Evolutionary conservation across 2,888 invertebrate species (phyloP), one percentile per base, ranked within the genome.

Genomic region (Ischnura elegans): DNA sequence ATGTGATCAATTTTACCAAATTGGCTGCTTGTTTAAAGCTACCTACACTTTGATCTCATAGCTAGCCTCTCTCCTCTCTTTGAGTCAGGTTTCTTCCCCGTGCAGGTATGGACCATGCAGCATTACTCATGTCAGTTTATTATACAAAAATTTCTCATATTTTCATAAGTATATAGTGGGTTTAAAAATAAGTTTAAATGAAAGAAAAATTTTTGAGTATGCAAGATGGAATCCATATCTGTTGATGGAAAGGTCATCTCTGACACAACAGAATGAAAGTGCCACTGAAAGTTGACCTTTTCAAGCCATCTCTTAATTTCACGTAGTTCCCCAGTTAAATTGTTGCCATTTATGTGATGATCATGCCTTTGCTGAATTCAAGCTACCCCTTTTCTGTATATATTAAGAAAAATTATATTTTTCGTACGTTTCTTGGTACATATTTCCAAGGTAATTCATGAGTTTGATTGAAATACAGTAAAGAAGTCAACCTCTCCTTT

Each of bases 191-290:
- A 19, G 29, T 76, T 36, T 76, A 3, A 0, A 29, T 10, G 36
- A 76, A 10, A 36, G 36, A 13, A 76, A 25, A 61, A 43, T 90
- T 47, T 13, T 90, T n/a, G 96, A 95, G 93, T 94, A 66, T 47
- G 87, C 94, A 96, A 96, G 96, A 96, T 97, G 96, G 96, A 97
- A 96, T 97, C 96, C 97, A 96, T 97, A 96, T 95, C 96, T 97
- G 96, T 96, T 55, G 43, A 93, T 93, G 93, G 93, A 93, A 85
- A 93, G 93, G 87, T 93, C 93, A 93, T 85, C 87, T 87, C 87
- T 93, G 93, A 43, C 55, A 93, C 42, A 42, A 42, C 61, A 19
- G 76, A 36, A 36, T 61, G 55, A 61, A 90, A 61, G 90, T 90
- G 90, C 90, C 90, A 90, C 76, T 66, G 90, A 90, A 76, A 76